These are phyloP conservation scores for Fopius arisanus DNA, from an alignment of 1,140 invertebrate species.

Conservation along the genomic window DNA sequence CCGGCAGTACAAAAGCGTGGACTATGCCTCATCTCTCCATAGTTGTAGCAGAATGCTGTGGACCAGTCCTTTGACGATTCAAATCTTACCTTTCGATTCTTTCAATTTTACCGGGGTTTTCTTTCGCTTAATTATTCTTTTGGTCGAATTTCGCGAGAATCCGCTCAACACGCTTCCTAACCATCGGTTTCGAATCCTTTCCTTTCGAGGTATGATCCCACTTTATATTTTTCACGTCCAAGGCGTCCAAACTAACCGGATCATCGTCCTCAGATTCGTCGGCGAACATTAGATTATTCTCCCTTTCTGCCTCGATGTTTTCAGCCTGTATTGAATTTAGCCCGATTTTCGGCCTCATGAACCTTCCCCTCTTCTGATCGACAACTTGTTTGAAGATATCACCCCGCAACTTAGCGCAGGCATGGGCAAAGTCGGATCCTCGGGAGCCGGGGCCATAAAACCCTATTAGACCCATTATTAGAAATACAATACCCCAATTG, in stretches of 20 bases:
- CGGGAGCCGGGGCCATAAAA: too few species aligned
- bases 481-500: too few species aligned
- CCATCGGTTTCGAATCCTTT: background rate
- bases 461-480: too few species aligned
- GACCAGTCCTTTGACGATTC: background rate
- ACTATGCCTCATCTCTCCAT: slow-evolving; percentile 6
- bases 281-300: background rate
- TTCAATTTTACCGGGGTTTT: background rate
- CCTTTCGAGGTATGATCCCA: too few species aligned
- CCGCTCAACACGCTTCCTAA: background rate
- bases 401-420: too few species aligned
- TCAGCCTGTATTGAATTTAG: background rate
- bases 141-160: background rate
- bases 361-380: background rate
- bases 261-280: background rate
- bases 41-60: slow-evolving; percentile 23
- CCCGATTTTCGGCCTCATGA: background rate
- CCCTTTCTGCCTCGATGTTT: background rate
- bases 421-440: too few species aligned
- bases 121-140: background rate
- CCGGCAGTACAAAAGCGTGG: slow-evolving; percentile 9
- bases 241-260: background rate
- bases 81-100: background rate
- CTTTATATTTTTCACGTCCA: too few species aligned
- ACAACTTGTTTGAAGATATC: background rate